Conservation (phyloP, 2,113 vertebrate genomes). For the Chaenocephalus aceratus region DNA sequence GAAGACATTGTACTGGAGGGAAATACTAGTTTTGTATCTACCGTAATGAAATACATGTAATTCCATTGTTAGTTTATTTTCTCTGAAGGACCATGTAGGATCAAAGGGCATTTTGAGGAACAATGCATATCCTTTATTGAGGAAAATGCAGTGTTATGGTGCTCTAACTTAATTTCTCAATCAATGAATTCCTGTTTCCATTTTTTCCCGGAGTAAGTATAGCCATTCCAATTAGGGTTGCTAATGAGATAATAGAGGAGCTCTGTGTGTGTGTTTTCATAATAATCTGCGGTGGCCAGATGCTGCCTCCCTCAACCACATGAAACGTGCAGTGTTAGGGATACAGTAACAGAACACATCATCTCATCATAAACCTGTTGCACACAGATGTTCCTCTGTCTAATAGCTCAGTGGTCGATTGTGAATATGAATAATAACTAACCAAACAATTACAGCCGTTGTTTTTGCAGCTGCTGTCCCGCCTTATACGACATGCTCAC, state of each 20-base stretch:
- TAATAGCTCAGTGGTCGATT: constrained; percentile 31
- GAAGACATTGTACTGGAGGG: neutral
- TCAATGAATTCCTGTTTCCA: constrained; percentile 39
- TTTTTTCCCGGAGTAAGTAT: constrained; percentile 39
- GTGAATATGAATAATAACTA: constrained; percentile 30
- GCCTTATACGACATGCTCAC: neutral
- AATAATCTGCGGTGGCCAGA: constrained; percentile 48
- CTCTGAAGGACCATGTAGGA: neutral
- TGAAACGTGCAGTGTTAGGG: constrained; percentile 29
- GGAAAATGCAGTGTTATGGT: constrained; percentile 38
- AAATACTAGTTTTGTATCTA: neutral
- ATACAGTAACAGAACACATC: constrained; percentile 27
- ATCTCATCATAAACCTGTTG: constrained; percentile 38
- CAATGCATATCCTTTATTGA: constrained; percentile 18
- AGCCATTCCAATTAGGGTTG: constrained; percentile 36
- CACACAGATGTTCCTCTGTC: constrained; percentile 42
- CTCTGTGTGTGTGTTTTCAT: neutral
- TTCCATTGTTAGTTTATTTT: constrained; percentile 5
- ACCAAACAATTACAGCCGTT: constrained; percentile 8
- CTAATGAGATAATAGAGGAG: constrained; percentile 43
- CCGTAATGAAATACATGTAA: neutral
- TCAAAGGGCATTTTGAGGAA: constrained; percentile 38
- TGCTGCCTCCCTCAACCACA: constrained; percentile 23
- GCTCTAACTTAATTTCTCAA: constrained; percentile 37
- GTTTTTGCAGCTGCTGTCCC: neutral